A percentile compares a stretch with the other conserved stretches of the same genome.
These are phyloP conservation scores for Coenonympha glycerion DNA, from an alignment of 2,888 invertebrate genomes.

Conservation along the genomic window DNA sequence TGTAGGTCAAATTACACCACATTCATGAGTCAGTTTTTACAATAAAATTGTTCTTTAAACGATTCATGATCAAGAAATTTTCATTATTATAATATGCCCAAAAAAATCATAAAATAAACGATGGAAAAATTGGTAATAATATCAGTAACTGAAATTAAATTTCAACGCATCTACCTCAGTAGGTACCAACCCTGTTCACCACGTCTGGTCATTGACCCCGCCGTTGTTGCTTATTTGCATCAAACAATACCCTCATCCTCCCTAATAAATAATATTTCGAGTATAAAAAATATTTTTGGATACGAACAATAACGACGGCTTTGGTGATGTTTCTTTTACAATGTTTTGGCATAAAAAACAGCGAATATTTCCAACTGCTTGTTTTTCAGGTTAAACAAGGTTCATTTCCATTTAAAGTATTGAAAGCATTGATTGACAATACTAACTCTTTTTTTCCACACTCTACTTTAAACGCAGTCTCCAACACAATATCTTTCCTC, in stretches of 20 bases:
- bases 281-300: not conserved
- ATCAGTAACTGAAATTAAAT: not conserved
- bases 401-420: no score
- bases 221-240: conserved; percentile 23
- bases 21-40: not conserved
- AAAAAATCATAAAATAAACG: no score
- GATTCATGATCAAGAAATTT: no score
- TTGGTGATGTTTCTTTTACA: not conserved
- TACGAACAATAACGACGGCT: not conserved
- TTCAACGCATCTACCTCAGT: not conserved
- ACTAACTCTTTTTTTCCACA: no score
- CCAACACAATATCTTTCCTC: no score
- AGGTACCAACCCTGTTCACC: conserved; percentile 12
- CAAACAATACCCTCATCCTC: conserved; percentile 21
- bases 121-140: not conserved
- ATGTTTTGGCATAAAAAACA: no score
- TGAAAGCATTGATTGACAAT: no score
- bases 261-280: conserved; percentile 14
- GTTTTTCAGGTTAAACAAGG: no score
- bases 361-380: no score
- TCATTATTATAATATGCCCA: no score
- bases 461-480: no score
- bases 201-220: conserved; percentile 20
- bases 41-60: not conserved
- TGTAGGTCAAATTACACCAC: not conserved